Percentiles rank a stretch among this genome's conserved stretches.
These are phyloP conservation scores for Siniperca undulata DNA, from an alignment of 2,797 vertebrate species.

Conservation along the genomic window DNA sequence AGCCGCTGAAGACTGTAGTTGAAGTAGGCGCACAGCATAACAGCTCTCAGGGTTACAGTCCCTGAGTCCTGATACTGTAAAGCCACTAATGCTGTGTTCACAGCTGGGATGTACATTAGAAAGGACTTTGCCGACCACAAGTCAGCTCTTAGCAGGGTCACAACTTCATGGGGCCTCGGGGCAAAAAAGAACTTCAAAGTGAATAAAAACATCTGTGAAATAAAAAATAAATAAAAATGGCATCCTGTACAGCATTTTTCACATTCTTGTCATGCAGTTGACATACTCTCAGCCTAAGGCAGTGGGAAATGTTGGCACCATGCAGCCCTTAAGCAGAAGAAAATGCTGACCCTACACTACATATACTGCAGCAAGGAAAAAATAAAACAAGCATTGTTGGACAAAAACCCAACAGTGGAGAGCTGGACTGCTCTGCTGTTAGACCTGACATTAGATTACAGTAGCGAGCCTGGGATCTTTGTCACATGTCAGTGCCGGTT, in stretches of 20 bases:
- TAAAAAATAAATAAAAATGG: background rate
- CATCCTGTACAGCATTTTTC: background rate
- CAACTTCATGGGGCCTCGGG: background rate
- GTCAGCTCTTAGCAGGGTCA: background rate
- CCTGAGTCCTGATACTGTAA: slow-evolving; percentile 14
- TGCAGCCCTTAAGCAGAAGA: slow-evolving; percentile 19
- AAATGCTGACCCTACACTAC: slow-evolving; percentile 50
- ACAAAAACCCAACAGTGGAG: slow-evolving; percentile 6
- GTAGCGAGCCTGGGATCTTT: background rate
- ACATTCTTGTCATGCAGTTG: background rate
- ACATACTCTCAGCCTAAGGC: slow-evolving; percentile 26
- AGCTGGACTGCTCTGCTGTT: slow-evolving; percentile 15
- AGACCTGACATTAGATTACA: slow-evolving; percentile 4
- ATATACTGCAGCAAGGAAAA: slow-evolving; percentile 29
- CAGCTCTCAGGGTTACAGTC: background rate
- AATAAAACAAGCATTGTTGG: slow-evolving; percentile 24
- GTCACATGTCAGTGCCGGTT: slow-evolving; percentile 22
- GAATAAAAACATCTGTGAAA: background rate
- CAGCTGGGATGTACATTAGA: slow-evolving; percentile 5
- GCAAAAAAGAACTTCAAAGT: background rate
- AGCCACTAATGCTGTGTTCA: background rate
- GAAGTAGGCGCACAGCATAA: background rate
- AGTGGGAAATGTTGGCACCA: slow-evolving; percentile 31
- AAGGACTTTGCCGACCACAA: background rate
- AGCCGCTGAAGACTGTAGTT: slow-evolving; percentile 21